phyloP scores from a whole-genome alignment of 2,888 invertebrate genomes.

The Sphecodes monilicornis region DNA sequence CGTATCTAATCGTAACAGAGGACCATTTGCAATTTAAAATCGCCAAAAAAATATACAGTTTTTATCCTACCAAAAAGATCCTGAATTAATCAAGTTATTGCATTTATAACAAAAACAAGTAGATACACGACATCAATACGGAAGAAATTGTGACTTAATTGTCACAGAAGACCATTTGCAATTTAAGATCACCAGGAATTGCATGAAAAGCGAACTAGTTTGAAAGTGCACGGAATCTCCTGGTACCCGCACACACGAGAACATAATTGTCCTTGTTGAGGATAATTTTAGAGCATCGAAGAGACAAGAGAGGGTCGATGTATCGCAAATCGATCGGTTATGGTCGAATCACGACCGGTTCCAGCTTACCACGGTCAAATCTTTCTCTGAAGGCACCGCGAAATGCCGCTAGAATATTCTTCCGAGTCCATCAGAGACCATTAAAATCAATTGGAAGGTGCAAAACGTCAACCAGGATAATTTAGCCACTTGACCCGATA shows the following conservation, averaged over 20 bases:
- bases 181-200: no score
- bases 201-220: not conserved
- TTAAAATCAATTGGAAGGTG: conserved; percentile 83
- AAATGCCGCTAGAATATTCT: conserved; percentile 65
- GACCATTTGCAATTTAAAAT: no score
- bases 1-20: no score
- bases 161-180: not conserved
- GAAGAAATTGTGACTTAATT: not conserved
- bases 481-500: conserved; percentile 79
- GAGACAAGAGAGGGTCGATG: not conserved
- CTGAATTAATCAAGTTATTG: no score
- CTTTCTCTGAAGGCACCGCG: conserved; percentile 24
- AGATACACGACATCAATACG: no score
- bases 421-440: conserved; percentile 67
- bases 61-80: no score
- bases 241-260: not conserved
- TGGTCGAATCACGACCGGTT: not conserved
- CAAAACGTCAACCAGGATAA: conserved; percentile 81
- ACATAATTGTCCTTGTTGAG: not conserved
- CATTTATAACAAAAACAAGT: no score
- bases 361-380: conserved; percentile 34
- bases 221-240: not conserved
- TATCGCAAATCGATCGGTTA: conserved; percentile 7
- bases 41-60: no score
- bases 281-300: not conserved